A percentile compares a stretch with the other conserved stretches of the same genome.
Conservation (phyloP, 2,888 invertebrate genomes). For the Agrotis segetum region DNA sequence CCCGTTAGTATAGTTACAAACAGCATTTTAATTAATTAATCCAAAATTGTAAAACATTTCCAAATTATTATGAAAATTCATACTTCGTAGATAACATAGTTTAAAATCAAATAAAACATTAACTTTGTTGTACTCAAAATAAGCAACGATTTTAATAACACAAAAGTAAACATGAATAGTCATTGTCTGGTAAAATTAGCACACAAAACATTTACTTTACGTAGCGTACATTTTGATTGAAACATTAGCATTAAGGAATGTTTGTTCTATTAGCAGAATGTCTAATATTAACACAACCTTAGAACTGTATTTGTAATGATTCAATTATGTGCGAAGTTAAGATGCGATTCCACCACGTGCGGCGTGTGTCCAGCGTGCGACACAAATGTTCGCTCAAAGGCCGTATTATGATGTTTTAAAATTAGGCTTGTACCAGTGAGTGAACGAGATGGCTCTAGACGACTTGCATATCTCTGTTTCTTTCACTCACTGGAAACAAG, state of each 20-base stretch:
- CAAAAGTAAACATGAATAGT: slow-evolving; percentile 11
- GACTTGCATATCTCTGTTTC: too few species aligned
- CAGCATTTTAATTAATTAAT: too few species aligned
- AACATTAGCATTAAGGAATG: slow-evolving; percentile 47
- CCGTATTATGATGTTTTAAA: too few species aligned
- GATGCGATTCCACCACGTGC: too few species aligned
- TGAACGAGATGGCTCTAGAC: too few species aligned
- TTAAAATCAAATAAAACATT: too few species aligned
- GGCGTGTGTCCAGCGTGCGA: too few species aligned
- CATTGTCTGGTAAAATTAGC: slow-evolving; percentile 47
- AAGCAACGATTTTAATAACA: neutral
- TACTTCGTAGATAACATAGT: too few species aligned
- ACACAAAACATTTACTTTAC: slow-evolving; percentile 31
- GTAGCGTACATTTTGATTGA: slow-evolving; percentile 46
- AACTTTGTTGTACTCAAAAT: neutral
- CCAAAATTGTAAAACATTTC: neutral
- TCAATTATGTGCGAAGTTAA: slow-evolving; percentile 39
- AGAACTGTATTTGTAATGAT: slow-evolving; percentile 43
- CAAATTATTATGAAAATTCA: neutral
- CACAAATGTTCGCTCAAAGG: too few species aligned
- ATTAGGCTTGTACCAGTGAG: too few species aligned
- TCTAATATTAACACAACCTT: slow-evolving; percentile 55
- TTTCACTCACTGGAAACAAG: too few species aligned
- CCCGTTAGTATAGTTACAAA: too few species aligned
- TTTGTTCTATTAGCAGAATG: slow-evolving; percentile 44